Conservation (phyloP, 2,888 invertebrate species). For the Hymenopus coronatus region DNA sequence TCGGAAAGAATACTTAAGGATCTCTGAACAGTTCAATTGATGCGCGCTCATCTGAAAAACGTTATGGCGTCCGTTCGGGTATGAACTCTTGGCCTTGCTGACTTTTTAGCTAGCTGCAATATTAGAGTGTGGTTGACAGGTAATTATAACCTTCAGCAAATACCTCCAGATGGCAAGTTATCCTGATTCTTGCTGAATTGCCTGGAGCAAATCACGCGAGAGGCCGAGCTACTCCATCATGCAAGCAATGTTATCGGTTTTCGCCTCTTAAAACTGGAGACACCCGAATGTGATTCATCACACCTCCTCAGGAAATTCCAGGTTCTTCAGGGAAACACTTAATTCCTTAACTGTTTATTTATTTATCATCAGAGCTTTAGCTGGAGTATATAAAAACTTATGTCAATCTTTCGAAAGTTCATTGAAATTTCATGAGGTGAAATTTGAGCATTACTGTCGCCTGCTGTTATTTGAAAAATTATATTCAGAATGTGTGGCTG, state of each 20-base stretch:
- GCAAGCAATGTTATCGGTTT: background rate
- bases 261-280: background rate
- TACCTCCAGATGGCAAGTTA: background rate
- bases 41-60: no score
- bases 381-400: no score
- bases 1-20: no score
- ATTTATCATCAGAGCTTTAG: no score
- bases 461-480: no score
- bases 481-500: no score
- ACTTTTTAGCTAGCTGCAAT: background rate
- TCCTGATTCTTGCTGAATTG: background rate
- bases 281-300: background rate
- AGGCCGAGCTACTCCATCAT: background rate
- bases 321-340: no score
- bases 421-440: no score
- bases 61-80: background rate
- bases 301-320: no score
- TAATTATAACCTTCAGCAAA: background rate
- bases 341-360: no score
- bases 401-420: no score
- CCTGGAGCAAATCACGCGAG: background rate
- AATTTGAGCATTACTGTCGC: no score
- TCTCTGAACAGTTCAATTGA: background rate
- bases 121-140: background rate
- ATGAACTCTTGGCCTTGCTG: background rate